phyloP scores from a whole-genome alignment of 2,888 invertebrate species.

The Apamea crenata region DNA sequence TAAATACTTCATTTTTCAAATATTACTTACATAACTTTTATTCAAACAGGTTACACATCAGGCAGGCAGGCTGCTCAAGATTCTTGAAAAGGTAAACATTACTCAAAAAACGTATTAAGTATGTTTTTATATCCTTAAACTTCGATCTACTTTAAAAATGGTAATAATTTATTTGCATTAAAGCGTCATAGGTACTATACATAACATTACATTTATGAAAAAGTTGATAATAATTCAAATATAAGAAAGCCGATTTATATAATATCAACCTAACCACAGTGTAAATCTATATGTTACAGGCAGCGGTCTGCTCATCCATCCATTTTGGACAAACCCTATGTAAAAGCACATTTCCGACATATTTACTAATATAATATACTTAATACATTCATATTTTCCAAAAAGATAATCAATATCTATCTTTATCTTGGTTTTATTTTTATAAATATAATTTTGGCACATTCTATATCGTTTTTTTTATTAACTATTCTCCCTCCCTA shows the following conservation, averaged over 20 bases:
- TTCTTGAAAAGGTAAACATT: neutral
- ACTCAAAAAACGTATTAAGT: too few species aligned
- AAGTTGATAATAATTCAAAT: too few species aligned
- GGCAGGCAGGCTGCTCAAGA: neutral
- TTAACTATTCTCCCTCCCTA: neutral
- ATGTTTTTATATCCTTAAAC: too few species aligned
- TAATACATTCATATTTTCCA: neutral
- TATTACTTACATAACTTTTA: neutral
- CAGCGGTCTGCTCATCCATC: neutral
- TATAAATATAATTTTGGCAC: slow-evolving; percentile 1
- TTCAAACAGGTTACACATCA: neutral
- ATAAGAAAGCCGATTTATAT: neutral
- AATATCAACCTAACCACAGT: neutral
- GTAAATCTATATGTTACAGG: slow-evolving; percentile 15
- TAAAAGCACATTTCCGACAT: slow-evolving; percentile 7
- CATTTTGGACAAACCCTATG: neutral
- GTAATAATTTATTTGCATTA: too few species aligned
- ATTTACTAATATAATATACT: neutral
- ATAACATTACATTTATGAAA: too few species aligned
- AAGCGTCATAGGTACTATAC: too few species aligned
- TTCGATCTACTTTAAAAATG: too few species aligned
- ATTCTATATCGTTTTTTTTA: slow-evolving; percentile 1
- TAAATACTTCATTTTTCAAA: neutral
- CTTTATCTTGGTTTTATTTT: neutral
- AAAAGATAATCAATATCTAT: neutral